A percentile compares a stretch with the other conserved stretches of the same genome.
These are phyloP conservation scores for Isichthys henryi DNA, from an alignment of 2,113 vertebrate species.

Conservation along the genomic window DNA sequence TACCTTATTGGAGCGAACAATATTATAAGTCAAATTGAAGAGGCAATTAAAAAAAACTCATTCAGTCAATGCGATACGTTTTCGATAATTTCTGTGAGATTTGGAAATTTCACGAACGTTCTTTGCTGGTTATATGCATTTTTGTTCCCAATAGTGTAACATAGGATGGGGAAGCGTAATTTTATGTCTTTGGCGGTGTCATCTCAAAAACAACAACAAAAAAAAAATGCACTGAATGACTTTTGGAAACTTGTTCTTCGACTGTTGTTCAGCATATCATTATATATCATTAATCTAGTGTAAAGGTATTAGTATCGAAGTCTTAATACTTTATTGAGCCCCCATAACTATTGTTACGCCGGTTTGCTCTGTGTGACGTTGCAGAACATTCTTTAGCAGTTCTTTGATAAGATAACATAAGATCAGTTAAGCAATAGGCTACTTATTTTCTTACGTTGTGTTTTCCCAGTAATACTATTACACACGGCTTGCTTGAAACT, in stretches of 20 bases:
- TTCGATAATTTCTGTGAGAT: neutral
- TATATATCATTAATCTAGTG: neutral
- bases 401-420: neutral
- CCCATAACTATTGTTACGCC: neutral
- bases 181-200: neutral
- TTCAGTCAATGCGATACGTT: neutral
- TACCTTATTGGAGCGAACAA: neutral
- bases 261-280: neutral
- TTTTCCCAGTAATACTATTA: too few relatives aligned
- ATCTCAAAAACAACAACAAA: neutral
- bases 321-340: neutral
- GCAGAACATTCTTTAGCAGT: neutral
- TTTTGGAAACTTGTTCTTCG: neutral
- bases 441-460: too few relatives aligned
- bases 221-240: neutral
- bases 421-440: too few relatives aligned
- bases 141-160: neutral
- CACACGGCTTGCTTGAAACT: neutral
- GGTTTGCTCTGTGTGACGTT: neutral
- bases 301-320: neutral
- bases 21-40: neutral
- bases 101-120: neutral
- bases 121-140: neutral
- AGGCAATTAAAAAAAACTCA: neutral
- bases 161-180: neutral